Evolutionary conservation across 2,113 vertebrate species (phyloP).

Genomic region (Pelvicachromis taeniatus): DNA sequence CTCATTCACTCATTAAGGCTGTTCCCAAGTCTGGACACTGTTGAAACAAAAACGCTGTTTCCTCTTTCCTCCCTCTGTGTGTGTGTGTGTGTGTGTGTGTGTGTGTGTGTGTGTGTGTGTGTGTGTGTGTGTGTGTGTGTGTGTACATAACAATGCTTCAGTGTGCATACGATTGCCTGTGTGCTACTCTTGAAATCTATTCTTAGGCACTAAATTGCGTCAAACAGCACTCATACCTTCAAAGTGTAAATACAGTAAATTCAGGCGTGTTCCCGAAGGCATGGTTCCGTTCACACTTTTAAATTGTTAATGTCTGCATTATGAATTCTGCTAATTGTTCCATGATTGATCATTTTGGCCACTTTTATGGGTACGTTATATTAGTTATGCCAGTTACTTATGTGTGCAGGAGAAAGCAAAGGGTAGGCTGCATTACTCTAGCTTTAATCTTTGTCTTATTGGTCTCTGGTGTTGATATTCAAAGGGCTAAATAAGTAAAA

Average conservation of each 20-base stretch:
- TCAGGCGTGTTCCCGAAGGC: neutral
- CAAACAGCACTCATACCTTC: neutral
- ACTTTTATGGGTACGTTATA: neutral
- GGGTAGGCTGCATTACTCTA: neutral
- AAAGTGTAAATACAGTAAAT: neutral
- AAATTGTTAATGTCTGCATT: neutral
- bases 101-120: neutral
- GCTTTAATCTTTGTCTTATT: slow-evolving; percentile 44
- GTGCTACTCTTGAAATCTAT: neutral
- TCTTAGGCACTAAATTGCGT: neutral
- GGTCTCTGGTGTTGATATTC: slow-evolving; percentile 36
- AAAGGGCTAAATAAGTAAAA: slow-evolving; percentile 34
- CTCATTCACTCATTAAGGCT: slow-evolving; percentile 55
- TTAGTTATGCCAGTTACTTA: neutral
- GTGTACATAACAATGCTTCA: neutral
- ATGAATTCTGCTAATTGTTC: neutral
- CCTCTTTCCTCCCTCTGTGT: neutral
- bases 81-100: neutral
- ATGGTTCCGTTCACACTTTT: neutral
- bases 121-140: neutral
- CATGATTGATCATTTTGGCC: neutral
- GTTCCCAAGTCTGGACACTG: slow-evolving; percentile 29
- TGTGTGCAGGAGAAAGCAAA: neutral
- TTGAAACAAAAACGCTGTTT: slow-evolving; percentile 9
- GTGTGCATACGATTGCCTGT: neutral